Conservation (phyloP, 1,140 invertebrate species). For the Spodoptera litura region DNA sequence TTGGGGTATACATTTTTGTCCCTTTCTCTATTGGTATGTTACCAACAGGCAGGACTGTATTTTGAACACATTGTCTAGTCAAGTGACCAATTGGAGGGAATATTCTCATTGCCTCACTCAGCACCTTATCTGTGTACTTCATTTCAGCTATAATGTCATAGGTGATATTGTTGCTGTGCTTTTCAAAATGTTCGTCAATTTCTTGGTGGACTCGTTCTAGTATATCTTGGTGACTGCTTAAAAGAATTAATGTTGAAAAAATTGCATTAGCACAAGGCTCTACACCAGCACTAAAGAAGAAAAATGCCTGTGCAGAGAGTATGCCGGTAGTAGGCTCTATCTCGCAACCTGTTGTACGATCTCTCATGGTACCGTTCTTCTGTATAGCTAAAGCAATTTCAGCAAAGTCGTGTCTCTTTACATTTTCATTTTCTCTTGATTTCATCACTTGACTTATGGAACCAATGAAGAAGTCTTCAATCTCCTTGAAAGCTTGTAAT, state of each 20-base stretch:
- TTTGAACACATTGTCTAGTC: conserved; percentile 70
- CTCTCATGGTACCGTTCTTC: conserved; percentile 55
- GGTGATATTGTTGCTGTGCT: conserved; percentile 58
- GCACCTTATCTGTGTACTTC: conserved; percentile 70
- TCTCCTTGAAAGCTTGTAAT: conserved; percentile 58
- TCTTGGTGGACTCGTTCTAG: conserved; percentile 87
- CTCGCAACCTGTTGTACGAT: conserved; percentile 52
- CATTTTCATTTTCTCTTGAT: conserved; percentile 47
- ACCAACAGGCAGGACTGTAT: conserved; percentile 68
- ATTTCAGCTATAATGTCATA: conserved; percentile 69
- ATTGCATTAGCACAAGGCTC: conserved; percentile 87
- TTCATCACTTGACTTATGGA: conserved; percentile 57
- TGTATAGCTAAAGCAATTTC: conserved; percentile 57
- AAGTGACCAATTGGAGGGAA: conserved; percentile 70
- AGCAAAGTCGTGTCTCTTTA: conserved; percentile 60
- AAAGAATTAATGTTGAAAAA: conserved; percentile 68
- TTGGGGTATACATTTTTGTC: conserved; percentile 62
- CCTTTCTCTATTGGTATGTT: conserved; percentile 60
- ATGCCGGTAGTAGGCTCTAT: conserved; percentile 63
- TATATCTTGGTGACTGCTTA: conserved; percentile 82
- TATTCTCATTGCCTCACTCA: conserved; percentile 79
- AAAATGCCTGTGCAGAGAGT: conserved; percentile 73
- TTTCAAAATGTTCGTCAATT: conserved; percentile 79
- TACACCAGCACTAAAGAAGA: conserved; percentile 86
- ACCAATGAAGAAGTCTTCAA: conserved; percentile 63